These are phyloP conservation scores for Rhombomys opimus DNA, from an alignment of 2,113 vertebrate species.

Conservation along the genomic window DNA sequence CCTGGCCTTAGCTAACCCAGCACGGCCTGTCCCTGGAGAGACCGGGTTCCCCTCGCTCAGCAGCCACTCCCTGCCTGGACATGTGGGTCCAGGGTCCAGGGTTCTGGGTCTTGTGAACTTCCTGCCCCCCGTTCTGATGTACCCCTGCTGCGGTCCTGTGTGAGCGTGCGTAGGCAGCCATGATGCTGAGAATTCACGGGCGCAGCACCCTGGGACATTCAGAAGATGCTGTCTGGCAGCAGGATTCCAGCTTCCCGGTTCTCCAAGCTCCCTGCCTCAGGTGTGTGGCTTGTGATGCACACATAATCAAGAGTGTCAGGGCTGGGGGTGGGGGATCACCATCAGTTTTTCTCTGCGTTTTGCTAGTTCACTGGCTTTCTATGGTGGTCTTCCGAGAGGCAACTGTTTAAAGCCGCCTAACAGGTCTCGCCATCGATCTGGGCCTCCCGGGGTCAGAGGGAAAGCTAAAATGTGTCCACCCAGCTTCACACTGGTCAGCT, in stretches of 20 bases:
- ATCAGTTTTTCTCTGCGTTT: neutral
- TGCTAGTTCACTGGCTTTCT: neutral
- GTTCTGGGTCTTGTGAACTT: neutral
- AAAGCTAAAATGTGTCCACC: neutral
- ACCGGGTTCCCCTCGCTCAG: neutral
- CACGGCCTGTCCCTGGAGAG: neutral
- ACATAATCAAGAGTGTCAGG: neutral
- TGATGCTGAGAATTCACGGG: neutral
- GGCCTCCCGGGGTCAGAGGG: neutral
- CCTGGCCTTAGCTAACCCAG: neutral
- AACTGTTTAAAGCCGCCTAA: neutral
- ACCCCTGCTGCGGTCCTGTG: too few relatives aligned
- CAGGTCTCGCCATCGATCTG: neutral
- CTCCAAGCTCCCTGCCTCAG: neutral
- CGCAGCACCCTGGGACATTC: neutral
- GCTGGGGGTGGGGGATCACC: rapidly evolving
- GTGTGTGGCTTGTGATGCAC: neutral
- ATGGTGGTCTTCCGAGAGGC: neutral
- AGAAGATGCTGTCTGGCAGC: neutral
- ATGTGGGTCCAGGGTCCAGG: too few relatives aligned
- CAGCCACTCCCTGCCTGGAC: neutral
- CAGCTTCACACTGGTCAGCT: neutral
- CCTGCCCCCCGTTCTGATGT: too few relatives aligned
- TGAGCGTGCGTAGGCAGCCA: neutral
- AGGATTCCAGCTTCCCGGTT: too few relatives aligned